A percentile compares a stretch with the other conserved stretches of the same genome.
Conservation (phyloP, 92 coral and sea anemone species). For the Umimayanthus kanabou region DNA sequence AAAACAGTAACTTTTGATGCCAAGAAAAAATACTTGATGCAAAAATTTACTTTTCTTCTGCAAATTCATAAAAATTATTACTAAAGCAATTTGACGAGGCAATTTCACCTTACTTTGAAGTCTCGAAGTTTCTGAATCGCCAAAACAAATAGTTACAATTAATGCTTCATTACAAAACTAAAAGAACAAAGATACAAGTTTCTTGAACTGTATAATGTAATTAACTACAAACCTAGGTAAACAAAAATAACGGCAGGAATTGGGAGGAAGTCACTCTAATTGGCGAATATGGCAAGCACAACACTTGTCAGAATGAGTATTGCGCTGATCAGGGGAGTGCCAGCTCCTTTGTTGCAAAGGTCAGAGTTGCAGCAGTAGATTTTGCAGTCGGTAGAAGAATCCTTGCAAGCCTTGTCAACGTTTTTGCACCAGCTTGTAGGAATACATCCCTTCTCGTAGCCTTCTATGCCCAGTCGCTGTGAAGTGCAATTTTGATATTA, state of each 20-base stretch:
- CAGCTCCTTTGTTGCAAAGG: conserved; percentile 23
- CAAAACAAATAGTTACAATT: no score
- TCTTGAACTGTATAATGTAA: no score
- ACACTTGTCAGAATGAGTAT: conserved; percentile 29
- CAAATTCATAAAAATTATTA: no score
- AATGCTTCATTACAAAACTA: no score
- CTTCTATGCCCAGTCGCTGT: neutral
- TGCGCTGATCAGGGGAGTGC: conserved; percentile 3
- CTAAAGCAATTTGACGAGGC: no score
- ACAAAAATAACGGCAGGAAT: neutral
- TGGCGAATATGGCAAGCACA: neutral
- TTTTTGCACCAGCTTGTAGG: neutral
- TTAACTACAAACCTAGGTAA: no score
- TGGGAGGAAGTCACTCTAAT: neutral
- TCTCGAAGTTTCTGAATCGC: no score
- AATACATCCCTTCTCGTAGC: neutral
- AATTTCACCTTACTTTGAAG: no score
- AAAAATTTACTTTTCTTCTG: no score
- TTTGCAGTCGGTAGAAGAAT: neutral
- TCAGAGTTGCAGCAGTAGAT: conserved; percentile 22
- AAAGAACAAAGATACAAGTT: no score
- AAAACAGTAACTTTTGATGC: no score
- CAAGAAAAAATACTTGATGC: no score
- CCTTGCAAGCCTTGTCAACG: neutral
- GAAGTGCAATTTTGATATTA: neutral